phyloP scores from a whole-genome alignment of 2,797 vertebrate species.

The Spheniscus humboldti region DNA sequence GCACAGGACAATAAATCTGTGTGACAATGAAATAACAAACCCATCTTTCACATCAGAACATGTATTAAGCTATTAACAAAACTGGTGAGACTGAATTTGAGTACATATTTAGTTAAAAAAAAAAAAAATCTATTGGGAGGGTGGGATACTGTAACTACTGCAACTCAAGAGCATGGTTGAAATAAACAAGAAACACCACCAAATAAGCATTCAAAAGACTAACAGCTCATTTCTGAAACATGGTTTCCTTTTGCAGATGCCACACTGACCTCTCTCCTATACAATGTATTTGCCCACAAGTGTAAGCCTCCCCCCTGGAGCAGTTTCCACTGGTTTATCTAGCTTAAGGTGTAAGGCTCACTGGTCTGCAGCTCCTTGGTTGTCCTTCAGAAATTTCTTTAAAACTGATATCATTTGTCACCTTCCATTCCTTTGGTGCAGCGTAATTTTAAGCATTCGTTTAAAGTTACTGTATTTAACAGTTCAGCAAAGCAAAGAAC shows the following conservation, averaged over 20 bases:
- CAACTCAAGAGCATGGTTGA: background rate
- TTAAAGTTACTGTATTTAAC: background rate
- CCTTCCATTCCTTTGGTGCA: background rate
- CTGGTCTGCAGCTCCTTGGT: background rate
- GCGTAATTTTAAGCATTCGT: background rate
- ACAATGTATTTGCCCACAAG: background rate
- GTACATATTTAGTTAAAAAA: background rate
- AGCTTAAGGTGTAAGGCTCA: background rate
- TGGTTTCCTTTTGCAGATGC: background rate
- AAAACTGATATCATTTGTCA: background rate
- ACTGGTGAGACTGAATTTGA: background rate
- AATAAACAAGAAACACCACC: background rate
- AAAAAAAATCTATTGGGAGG: background rate
- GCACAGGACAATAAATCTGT: background rate
- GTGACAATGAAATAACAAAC: background rate
- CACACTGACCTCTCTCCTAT: background rate
- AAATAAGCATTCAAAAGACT: background rate
- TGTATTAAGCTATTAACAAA: background rate
- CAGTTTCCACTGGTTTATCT: background rate
- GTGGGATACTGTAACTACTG: background rate
- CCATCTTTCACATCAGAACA: background rate
- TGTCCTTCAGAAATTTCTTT: background rate
- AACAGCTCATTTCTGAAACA: background rate
- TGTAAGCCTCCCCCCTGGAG: background rate
- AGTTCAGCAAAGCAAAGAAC: background rate